Evolutionary conservation across 2,797 vertebrate species (phyloP).

Genomic region (Molossus molossus): DNA sequence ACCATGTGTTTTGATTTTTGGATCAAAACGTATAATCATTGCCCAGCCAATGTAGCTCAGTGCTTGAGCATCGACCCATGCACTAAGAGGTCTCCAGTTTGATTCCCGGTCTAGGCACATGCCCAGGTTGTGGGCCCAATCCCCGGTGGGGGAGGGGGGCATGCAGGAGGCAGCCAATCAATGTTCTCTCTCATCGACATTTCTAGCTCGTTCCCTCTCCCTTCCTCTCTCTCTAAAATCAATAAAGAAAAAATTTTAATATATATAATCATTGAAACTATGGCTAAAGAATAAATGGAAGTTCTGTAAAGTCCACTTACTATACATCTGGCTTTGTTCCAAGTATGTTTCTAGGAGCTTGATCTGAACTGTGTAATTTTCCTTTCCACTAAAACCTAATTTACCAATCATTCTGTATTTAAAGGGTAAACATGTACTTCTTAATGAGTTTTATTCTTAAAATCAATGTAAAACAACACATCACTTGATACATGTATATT

Average conservation of each 20-base stretch:
- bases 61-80: too few species aligned
- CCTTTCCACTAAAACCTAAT: slow-evolving; percentile 71
- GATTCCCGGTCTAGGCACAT: too few species aligned
- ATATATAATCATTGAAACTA: background rate
- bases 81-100: too few species aligned
- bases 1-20: background rate
- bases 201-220: too few species aligned
- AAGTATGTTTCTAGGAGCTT: slow-evolving; percentile 76
- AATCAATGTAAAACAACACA: slow-evolving; percentile 69
- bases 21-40: slow-evolving; percentile 29
- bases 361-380: slow-evolving; percentile 76
- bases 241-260: too few species aligned
- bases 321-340: slow-evolving; percentile 5
- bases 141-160: too few species aligned
- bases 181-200: too few species aligned
- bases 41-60: too few species aligned
- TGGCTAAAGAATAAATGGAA: background rate
- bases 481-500: slow-evolving; percentile 50
- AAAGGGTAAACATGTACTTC: slow-evolving; percentile 62
- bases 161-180: too few species aligned
- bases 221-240: too few species aligned
- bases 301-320: background rate
- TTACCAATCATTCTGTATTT: slow-evolving; percentile 72
- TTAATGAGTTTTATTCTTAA: slow-evolving; percentile 71
- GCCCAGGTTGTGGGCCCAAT: too few species aligned